A percentile compares a stretch with the other conserved stretches of the same genome.
Conservation (phyloP, 2,888 invertebrate genomes). For the Drosophila cracens region DNA sequence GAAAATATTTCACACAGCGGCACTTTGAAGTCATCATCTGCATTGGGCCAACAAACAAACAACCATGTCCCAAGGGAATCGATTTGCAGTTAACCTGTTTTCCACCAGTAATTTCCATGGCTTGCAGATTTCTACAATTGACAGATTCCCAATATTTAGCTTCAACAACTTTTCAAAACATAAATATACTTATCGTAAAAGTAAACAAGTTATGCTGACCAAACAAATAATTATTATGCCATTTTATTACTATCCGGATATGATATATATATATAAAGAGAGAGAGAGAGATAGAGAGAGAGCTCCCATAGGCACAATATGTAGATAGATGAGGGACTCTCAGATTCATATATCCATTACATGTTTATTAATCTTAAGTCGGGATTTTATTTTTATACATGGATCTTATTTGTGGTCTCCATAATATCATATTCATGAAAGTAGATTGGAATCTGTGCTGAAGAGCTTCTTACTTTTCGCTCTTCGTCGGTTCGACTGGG, state of each 20-base stretch:
- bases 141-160: background rate
- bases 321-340: too few species aligned
- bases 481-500: too few species aligned
- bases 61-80: slow-evolving; percentile 28
- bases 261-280: background rate
- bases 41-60: background rate
- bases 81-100: background rate
- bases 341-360: too few species aligned
- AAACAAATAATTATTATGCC: background rate
- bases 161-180: background rate
- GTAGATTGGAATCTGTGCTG: too few species aligned
- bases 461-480: too few species aligned
- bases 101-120: background rate
- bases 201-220: background rate
- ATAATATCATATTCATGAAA: too few species aligned
- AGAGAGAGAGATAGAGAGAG: too few species aligned
- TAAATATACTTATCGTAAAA: background rate
- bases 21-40: slow-evolving; percentile 44
- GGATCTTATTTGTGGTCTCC: too few species aligned
- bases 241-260: background rate
- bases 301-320: too few species aligned
- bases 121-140: background rate
- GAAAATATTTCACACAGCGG: slow-evolving; percentile 63
- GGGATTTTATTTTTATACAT: too few species aligned
- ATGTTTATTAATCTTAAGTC: too few species aligned